Percentiles rank a stretch among this genome's conserved stretches.
Conservation (phyloP, 2,797 vertebrate genomes). For the Lutjanus argentimaculatus region DNA sequence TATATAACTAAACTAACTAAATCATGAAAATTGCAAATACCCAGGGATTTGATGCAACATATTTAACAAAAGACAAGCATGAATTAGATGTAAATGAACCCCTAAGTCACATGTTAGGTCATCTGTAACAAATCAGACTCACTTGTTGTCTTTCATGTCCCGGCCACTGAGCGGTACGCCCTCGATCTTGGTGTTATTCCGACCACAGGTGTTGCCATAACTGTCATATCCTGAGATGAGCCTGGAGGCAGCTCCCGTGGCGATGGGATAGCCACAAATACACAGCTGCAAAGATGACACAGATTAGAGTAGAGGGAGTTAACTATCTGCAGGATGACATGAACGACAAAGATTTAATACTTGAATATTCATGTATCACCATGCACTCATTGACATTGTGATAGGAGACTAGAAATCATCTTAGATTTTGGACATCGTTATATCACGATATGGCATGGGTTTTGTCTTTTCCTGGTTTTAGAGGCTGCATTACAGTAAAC, state of each 20-base stretch:
- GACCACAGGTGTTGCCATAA: conserved; percentile 97
- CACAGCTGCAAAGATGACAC: conserved; percentile 85
- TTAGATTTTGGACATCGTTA: too few species aligned
- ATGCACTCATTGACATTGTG: neutral
- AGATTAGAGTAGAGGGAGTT: neutral
- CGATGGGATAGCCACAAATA: conserved; percentile 95
- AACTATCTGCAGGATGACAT: neutral
- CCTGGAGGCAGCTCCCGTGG: conserved; percentile 94
- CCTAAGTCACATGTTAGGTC: neutral
- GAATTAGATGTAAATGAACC: neutral
- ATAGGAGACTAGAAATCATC: too few species aligned
- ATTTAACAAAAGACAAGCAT: neutral
- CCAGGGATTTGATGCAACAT: neutral
- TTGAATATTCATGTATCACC: neutral
- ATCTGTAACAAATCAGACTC: conserved; percentile 54
- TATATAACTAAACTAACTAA: neutral
- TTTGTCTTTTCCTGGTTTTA: too few species aligned
- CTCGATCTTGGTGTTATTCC: conserved; percentile 91
- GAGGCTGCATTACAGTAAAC: too few species aligned
- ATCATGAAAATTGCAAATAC: neutral
- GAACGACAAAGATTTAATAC: neutral
- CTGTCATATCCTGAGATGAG: conserved; percentile 96
- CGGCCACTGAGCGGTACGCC: conserved; percentile 91
- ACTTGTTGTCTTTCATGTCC: conserved; percentile 94
- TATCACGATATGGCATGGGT: too few species aligned